Percentiles rank a stretch among this genome's conserved stretches.
These are phyloP conservation scores for Acanthisitta chloris DNA, from an alignment of 2,113 vertebrate genomes.

Conservation along the genomic window DNA sequence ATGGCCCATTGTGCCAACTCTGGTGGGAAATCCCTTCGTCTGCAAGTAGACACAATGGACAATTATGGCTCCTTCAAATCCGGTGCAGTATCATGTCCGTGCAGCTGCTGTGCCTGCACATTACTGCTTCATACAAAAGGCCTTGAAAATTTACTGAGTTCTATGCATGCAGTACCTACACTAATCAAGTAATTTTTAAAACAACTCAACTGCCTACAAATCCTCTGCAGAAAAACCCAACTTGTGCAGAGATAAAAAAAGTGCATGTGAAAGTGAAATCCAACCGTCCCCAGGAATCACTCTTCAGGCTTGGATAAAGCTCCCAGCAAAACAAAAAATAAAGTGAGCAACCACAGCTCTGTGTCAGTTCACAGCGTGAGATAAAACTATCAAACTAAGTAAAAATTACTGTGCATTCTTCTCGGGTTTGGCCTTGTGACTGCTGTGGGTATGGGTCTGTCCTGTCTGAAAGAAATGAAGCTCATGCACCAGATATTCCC, in stretches of 20 bases:
- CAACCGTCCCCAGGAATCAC: not conserved
- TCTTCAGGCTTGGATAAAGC: not conserved
- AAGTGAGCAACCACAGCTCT: not conserved
- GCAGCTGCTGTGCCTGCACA: not conserved
- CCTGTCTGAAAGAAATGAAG: not conserved
- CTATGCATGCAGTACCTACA: not conserved
- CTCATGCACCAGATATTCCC: not conserved
- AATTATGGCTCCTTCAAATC: not conserved
- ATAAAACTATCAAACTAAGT: not conserved
- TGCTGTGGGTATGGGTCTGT: not conserved
- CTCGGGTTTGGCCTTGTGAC: not conserved
- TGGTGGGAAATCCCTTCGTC: not conserved
- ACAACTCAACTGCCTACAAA: not conserved
- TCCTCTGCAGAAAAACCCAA: not conserved
- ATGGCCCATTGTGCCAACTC: not conserved
- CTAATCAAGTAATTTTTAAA: not conserved
- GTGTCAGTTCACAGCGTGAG: not conserved
- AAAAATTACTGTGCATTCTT: not conserved
- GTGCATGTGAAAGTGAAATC: not conserved
- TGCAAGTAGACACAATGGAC: not conserved
- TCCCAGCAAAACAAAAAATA: not conserved
- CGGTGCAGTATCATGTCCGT: accelerated
- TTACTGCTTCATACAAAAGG: not conserved
- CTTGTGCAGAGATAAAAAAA: not conserved
- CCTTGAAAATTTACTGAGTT: not conserved